Percentiles rank a stretch among this genome's conserved stretches.
Evolutionary conservation across 1,140 invertebrate species (phyloP).

Genomic region (Drosophila kepulauana): DNA sequence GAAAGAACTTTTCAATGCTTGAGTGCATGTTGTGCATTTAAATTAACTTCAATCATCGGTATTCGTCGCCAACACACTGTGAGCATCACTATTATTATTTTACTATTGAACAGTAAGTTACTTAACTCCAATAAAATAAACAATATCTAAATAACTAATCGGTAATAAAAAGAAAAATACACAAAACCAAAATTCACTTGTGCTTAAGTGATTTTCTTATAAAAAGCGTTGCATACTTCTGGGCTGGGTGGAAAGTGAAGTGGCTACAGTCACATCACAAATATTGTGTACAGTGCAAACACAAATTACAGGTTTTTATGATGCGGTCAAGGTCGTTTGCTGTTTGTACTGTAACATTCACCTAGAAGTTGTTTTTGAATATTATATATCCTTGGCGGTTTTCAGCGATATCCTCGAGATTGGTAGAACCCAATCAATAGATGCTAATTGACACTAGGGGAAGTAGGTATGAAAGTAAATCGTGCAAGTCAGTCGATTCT

Average conservation of each 20-base stretch:
- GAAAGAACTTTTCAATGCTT: conserved; percentile 24
- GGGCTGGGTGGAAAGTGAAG: neutral
- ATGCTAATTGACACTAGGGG: neutral
- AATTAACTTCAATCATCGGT: neutral
- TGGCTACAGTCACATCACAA: conserved; percentile 1
- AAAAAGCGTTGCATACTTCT: conserved; percentile 26
- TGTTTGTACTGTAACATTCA: conserved; percentile 18
- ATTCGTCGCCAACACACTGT: neutral
- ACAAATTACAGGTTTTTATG: conserved; percentile 22
- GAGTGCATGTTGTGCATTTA: conserved; percentile 20
- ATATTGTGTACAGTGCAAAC: neutral
- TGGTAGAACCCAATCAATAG: neutral
- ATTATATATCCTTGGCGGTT: conserved; percentile 9
- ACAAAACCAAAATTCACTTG: too few relatives aligned
- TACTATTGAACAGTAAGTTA: neutral
- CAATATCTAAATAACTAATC: too few relatives aligned
- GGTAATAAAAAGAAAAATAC: too few relatives aligned
- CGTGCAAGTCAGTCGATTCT: too few relatives aligned
- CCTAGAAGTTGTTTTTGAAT: conserved; percentile 10
- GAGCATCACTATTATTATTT: neutral
- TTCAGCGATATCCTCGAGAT: conserved; percentile 3
- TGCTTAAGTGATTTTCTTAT: neutral
- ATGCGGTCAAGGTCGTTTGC: conserved; percentile 4
- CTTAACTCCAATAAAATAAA: too few relatives aligned
- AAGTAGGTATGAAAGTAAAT: too few relatives aligned